Percentiles rank a stretch among this genome's conserved stretches.
Conservation (phyloP, 2,797 vertebrate genomes). For the Lepus oiostolus region DNA sequence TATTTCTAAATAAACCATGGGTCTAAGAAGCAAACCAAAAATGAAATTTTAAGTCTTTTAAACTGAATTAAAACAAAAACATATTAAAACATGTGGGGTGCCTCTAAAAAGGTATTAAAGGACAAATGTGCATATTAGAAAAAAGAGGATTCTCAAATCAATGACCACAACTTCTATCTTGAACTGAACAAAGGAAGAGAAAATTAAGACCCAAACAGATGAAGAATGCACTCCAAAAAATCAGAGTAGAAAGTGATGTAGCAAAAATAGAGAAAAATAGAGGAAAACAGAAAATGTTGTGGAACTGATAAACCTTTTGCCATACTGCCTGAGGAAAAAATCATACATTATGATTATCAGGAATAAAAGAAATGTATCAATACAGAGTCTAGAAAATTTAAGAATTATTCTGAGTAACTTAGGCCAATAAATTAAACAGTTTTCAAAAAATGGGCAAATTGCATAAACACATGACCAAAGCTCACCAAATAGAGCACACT, state of each 20-base stretch:
- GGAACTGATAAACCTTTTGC: background rate
- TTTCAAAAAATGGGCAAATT: background rate
- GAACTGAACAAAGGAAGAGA: background rate
- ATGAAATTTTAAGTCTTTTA: background rate
- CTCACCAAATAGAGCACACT: background rate
- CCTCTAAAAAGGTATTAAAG: background rate
- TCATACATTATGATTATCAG: slow-evolving; percentile 12
- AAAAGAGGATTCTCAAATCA: background rate
- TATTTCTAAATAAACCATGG: slow-evolving; percentile 22
- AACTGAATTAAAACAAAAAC: slow-evolving; percentile 37
- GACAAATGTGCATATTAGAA: background rate
- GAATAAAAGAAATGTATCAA: background rate
- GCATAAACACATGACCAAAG: background rate
- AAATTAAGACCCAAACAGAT: background rate
- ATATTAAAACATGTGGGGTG: background rate
- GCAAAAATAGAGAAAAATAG: slow-evolving; percentile 19
- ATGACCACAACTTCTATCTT: background rate
- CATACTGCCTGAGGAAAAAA: background rate
- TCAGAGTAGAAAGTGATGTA: background rate
- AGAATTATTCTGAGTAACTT: background rate
- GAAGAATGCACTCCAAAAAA: background rate
- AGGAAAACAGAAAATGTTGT: background rate
- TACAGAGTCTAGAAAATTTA: background rate
- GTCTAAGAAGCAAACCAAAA: slow-evolving; percentile 13
- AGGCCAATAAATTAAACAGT: background rate